Percentiles rank a stretch among this genome's conserved stretches.
Evolutionary conservation across 1,140 invertebrate genomes (phyloP).

Genomic region (Daktulosphaira vitifoliae): DNA sequence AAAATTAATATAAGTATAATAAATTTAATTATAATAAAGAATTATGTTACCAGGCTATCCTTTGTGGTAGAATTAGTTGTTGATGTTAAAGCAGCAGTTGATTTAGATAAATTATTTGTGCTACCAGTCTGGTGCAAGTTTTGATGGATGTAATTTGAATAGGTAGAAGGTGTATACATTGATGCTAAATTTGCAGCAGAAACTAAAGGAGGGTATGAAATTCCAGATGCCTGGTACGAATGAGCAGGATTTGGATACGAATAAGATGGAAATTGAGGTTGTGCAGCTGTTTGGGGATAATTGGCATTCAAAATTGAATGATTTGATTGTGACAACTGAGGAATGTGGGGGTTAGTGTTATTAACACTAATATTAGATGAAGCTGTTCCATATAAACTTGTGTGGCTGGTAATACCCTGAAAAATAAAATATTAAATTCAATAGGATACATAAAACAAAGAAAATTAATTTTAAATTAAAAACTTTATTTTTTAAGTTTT

Average conservation of each 20-base stretch:
- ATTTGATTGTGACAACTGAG: conserved; percentile 24
- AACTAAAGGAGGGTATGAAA: conserved; percentile 20
- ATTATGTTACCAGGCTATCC: conserved; percentile 7
- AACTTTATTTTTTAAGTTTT: too few relatives aligned
- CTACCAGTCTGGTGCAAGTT: conserved; percentile 23
- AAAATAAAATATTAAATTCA: not conserved
- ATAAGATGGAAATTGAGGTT: conserved; percentile 10
- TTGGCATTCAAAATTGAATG: conserved; percentile 31
- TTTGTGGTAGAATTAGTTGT: conserved; percentile 20
- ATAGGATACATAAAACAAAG: not conserved
- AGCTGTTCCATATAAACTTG: conserved; percentile 24
- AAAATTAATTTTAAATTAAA: too few relatives aligned
- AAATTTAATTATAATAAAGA: not conserved
- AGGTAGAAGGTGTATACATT: conserved; percentile 20
- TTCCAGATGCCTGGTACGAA: conserved; percentile 25
- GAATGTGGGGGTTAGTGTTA: conserved; percentile 21
- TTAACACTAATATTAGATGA: conserved; percentile 22
- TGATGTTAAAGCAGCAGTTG: conserved; percentile 1
- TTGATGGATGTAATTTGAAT: conserved; percentile 27
- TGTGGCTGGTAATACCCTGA: conserved; percentile 10
- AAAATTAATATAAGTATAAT: not conserved
- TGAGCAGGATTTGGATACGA: conserved; percentile 13
- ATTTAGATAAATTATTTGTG: conserved; percentile 17
- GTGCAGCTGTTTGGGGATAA: conserved; percentile 19
- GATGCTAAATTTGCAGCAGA: conserved; percentile 23